Base-by-base conservation (phyloP, 2,888 invertebrate species). In the Phortica magna region DNA sequence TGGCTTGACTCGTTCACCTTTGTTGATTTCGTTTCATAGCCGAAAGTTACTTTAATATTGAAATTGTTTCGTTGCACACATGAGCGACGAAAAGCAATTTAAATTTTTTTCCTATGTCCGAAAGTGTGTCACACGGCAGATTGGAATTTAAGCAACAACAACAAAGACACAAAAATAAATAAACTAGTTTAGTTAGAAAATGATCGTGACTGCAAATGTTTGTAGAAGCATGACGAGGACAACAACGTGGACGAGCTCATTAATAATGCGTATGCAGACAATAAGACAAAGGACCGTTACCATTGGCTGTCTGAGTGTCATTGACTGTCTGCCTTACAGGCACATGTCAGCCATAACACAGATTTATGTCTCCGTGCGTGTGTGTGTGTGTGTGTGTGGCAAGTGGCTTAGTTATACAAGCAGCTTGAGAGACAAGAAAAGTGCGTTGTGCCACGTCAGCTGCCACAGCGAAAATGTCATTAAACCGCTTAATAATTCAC, bases 401-500 rank as follows among this genome's bases (percentile, higher is more conserved):
- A 55, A 67, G 78, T 71, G n/a, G n/a, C 68, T 68, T 41, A 41
- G 42, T 14, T 39, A 14, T 41, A 9, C 31, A 31, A 31, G 31
- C 31, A 31, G 31, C 31, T 31, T 31, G 31, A 31, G 3, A 31
- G 39, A 78, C 79, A 80, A 82, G 80, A 87, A 85, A 61, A 61
- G 61, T 61, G 61, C 61, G 17, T 22, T 1, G 61, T 9, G 17
- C n/a, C 17, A 9, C 6, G 22, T 22, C 22, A 19, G 67, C 42
- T 43, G 85, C 88, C 88, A 31, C 31, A 0, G 31, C 31, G 31
- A 31, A 88, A 85, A 85, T 85, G 85, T 88, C 88, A 88, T 82
- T 87, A 85, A 85, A 85, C 88, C 85, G 87, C 85, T 88, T 85
- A 88, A 85, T 88, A 88, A 85, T 86, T 85, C 88, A 88, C 87